Conservation (phyloP, 2,113 vertebrate species). For the Terrapene triunguis region DNA sequence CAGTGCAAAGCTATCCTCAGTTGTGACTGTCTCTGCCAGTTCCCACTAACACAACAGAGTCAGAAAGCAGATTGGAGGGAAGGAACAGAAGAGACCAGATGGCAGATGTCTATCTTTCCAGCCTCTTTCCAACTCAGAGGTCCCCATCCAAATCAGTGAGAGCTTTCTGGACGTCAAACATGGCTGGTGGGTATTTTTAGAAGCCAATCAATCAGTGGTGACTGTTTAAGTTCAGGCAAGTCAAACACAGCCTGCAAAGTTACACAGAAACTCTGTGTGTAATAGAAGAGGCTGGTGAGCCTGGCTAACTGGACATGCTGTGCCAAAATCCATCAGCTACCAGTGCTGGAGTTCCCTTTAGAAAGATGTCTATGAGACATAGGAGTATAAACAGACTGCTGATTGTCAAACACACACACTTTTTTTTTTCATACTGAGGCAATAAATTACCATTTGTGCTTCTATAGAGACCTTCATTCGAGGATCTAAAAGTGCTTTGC, state of each 20-base stretch:
- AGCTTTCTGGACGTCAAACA: conserved; percentile 56
- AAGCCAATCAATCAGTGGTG: conserved; percentile 74
- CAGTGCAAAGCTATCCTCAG: not conserved
- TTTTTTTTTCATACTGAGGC: not conserved
- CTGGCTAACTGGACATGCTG: not conserved
- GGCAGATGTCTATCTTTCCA: conserved; percentile 41
- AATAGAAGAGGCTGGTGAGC: conserved; percentile 24
- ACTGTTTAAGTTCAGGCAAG: conserved; percentile 75
- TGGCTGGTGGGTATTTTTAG: conserved; percentile 71
- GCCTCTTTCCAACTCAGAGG: conserved; percentile 44
- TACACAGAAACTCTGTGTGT: conserved; percentile 67
- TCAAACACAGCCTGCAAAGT: conserved; percentile 73
- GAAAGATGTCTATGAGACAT: not conserved
- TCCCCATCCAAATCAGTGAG: conserved; percentile 66
- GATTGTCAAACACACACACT: conserved; percentile 20
- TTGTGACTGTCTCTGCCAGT: fast-evolving
- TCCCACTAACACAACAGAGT: not conserved
- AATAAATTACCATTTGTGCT: conserved; percentile 27
- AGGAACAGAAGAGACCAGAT: not conserved
- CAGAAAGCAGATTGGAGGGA: not conserved
- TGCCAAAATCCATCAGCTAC: conserved; percentile 43
- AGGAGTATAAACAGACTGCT: conserved; percentile 22
- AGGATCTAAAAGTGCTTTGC: conserved; percentile 16
- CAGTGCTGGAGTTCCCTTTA: not conserved
- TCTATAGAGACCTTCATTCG: conserved; percentile 18